A percentile compares a stretch with the other conserved stretches of the same genome.
These are phyloP conservation scores for Mormoops blainvillei DNA, from an alignment of 2,113 vertebrate species.

Conservation along the genomic window DNA sequence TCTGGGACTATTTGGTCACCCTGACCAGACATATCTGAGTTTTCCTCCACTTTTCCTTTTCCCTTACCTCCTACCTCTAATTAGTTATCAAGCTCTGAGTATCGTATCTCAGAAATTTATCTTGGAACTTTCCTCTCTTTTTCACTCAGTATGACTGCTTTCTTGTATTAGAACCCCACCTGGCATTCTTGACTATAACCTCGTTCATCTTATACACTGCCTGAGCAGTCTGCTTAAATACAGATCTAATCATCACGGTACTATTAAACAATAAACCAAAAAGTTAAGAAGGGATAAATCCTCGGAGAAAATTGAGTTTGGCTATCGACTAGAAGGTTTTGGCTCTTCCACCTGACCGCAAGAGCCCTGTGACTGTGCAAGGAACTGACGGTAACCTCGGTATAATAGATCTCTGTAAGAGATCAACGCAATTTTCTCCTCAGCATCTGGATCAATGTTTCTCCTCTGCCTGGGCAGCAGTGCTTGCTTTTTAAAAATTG, in stretches of 20 bases:
- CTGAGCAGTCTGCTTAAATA: neutral
- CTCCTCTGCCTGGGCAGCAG: slow-evolving; percentile 25
- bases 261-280: neutral
- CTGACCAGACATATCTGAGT: neutral
- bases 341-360: neutral
- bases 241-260: neutral
- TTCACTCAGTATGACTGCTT: neutral
- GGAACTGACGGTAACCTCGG: slow-evolving; percentile 5
- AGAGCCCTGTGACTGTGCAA: neutral
- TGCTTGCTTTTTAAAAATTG: slow-evolving; percentile 34
- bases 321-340: neutral
- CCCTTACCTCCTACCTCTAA: neutral
- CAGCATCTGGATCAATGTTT: slow-evolving; percentile 33
- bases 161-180: neutral
- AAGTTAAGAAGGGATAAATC: neutral
- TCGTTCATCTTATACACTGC: neutral
- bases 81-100: neutral
- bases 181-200: neutral
- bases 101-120: neutral
- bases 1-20: neutral
- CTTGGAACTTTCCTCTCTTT: neutral
- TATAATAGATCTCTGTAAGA: slow-evolving; percentile 40
- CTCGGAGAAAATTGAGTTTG: slow-evolving; percentile 10
- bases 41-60: neutral
- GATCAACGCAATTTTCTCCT: slow-evolving; percentile 49